Evolutionary conservation across 2,797 vertebrate species (phyloP).

Genomic region (Anomalospiza imberbis): DNA sequence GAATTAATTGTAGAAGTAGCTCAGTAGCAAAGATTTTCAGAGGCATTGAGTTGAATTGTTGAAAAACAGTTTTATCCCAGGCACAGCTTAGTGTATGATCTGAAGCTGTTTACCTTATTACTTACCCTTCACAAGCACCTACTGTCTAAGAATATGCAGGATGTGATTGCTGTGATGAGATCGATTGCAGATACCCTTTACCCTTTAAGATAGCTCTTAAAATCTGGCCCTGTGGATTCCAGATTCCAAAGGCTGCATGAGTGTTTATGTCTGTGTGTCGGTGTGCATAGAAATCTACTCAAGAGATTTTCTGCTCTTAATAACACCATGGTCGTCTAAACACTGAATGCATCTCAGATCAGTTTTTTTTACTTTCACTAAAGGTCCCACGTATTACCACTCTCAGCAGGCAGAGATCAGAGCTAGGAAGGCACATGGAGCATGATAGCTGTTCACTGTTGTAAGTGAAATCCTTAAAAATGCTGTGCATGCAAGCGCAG

Average conservation of each 20-base stretch:
- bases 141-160: not conserved
- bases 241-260: accelerated
- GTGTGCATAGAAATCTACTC: not conserved
- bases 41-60: not conserved
- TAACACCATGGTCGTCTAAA: not conserved
- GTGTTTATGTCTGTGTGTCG: accelerated
- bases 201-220: not conserved
- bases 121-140: not conserved
- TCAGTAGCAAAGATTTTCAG: not conserved
- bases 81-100: not conserved
- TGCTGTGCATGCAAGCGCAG: not conserved
- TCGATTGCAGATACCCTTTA: not conserved
- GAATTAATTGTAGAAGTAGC: not conserved
- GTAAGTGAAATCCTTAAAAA: not conserved
- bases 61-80: not conserved
- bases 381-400: not conserved
- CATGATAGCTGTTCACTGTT: not conserved
- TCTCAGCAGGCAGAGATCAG: not conserved
- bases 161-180: not conserved
- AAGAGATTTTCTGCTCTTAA: not conserved
- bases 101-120: not conserved
- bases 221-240: not conserved
- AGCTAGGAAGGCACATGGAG: not conserved
- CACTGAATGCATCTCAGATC: not conserved
- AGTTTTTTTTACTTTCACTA: not conserved